phyloP scores from a whole-genome alignment of 1,140 invertebrate species.

The Zaprionus capensis region DNA sequence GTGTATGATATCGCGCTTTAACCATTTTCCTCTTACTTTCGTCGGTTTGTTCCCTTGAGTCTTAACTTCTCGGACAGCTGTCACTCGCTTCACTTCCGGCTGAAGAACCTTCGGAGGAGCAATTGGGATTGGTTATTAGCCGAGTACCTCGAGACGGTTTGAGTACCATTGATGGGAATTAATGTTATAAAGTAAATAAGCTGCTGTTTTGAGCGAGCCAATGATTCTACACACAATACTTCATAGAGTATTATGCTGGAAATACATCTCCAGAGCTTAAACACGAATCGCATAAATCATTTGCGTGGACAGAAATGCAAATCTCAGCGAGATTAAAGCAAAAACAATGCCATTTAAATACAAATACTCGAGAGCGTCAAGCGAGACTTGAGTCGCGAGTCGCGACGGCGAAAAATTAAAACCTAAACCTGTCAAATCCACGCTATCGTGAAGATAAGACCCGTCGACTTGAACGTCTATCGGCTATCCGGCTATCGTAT shows the following conservation, averaged over 20 bases:
- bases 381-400: slow-evolving; percentile 33
- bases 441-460: slow-evolving; percentile 67
- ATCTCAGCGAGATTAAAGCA: slow-evolving; percentile 73
- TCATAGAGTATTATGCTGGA: slow-evolving; percentile 33
- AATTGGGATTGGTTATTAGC: slow-evolving; percentile 27
- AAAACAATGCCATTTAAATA: slow-evolving; percentile 64
- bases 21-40: not conserved
- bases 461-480: slow-evolving; percentile 37
- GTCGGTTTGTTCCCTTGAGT: slow-evolving; percentile 15
- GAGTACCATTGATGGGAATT: slow-evolving; percentile 12
- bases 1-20: not conserved
- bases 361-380: slow-evolving; percentile 34
- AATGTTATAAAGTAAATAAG: slow-evolving; percentile 76
- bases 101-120: slow-evolving; percentile 30
- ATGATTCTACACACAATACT: not conserved
- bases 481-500: slow-evolving; percentile 37
- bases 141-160: not conserved
- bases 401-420: slow-evolving; percentile 59
- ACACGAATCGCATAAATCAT: slow-evolving; percentile 63
- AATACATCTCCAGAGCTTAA: slow-evolving; percentile 56
- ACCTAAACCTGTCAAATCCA: slow-evolving; percentile 75
- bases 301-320: slow-evolving; percentile 74
- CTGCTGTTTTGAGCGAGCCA: slow-evolving; percentile 57
- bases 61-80: slow-evolving; percentile 6
- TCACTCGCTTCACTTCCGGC: slow-evolving; percentile 19